These are phyloP conservation scores for Chalcosyrphus nemorum DNA, from an alignment of 2,888 invertebrate genomes.

Conservation along the genomic window DNA sequence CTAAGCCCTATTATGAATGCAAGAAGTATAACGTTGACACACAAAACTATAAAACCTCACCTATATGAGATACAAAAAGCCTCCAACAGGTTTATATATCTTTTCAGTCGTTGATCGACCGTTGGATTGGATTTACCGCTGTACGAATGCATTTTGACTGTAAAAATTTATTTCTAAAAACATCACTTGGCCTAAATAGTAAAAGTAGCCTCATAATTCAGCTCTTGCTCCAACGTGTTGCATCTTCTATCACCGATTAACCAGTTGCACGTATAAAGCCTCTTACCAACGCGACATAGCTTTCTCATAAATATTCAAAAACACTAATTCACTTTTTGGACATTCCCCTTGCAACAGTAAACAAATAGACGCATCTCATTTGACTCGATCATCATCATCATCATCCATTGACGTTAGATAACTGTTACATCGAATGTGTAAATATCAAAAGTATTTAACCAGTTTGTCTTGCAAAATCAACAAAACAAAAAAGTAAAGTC, in stretches of 20 bases:
- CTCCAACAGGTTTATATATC: neutral
- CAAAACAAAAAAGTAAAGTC: constrained; percentile 12
- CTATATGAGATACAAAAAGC: neutral
- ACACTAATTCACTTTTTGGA: neutral
- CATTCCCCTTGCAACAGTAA: constrained; percentile 3
- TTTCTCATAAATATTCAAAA: constrained; percentile 38
- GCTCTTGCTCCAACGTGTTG: neutral
- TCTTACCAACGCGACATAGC: neutral
- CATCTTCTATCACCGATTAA: too few species aligned
- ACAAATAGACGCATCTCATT: constrained; percentile 30
- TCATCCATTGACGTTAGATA: too few species aligned
- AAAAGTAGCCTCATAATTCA: neutral
- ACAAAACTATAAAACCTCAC: neutral
- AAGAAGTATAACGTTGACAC: too few species aligned
- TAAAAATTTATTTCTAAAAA: neutral
- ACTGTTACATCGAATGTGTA: constrained; percentile 59
- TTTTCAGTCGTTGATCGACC: neutral
- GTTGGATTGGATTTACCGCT: neutral
- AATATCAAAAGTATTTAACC: constrained; percentile 28
- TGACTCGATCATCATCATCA: constrained; percentile 27
- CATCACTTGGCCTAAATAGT: neutral
- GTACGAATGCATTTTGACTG: neutral
- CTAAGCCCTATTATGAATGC: too few species aligned
- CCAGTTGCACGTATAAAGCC: constrained; percentile 8
- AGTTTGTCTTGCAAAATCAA: constrained; percentile 57